phyloP scores from a whole-genome alignment of 2,113 vertebrate genomes.

The Sphyrna mokarran region DNA sequence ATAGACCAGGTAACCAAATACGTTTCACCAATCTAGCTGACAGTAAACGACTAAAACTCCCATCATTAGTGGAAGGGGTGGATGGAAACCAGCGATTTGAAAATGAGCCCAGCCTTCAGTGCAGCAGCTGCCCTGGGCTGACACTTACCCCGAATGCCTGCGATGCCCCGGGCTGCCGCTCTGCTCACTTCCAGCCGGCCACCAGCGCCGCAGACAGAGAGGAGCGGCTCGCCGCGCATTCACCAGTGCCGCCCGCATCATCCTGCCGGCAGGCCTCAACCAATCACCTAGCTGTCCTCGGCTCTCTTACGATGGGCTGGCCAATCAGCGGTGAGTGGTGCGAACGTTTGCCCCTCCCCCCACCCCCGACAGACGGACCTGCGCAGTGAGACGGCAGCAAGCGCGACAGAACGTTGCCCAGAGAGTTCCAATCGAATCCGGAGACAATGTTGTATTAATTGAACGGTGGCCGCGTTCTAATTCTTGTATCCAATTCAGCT shows the following conservation, averaged over 20 bases:
- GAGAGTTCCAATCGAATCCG: not conserved
- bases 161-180: accelerated
- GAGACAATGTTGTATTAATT: not conserved
- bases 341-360: not conserved
- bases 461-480: not conserved
- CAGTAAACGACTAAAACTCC: not conserved
- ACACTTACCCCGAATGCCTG: not conserved
- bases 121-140: no score
- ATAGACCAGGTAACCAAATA: not conserved
- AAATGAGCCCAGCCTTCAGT: not conserved
- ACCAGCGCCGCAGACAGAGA: not conserved
- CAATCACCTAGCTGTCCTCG: not conserved
- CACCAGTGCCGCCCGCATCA: not conserved
- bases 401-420: not conserved
- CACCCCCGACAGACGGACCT: not conserved
- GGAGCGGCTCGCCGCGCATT: not conserved
- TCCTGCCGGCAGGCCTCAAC: not conserved
- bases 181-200: not conserved
- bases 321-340: not conserved
- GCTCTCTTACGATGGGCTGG: not conserved
- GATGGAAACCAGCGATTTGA: not conserved
- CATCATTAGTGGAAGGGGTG: not conserved
- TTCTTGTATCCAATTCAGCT: not conserved
- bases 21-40: not conserved
- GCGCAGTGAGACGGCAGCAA: not conserved